Conservation (phyloP, 92 coral and sea anemone genomes). For the Epizoanthus illoricatus region DNA sequence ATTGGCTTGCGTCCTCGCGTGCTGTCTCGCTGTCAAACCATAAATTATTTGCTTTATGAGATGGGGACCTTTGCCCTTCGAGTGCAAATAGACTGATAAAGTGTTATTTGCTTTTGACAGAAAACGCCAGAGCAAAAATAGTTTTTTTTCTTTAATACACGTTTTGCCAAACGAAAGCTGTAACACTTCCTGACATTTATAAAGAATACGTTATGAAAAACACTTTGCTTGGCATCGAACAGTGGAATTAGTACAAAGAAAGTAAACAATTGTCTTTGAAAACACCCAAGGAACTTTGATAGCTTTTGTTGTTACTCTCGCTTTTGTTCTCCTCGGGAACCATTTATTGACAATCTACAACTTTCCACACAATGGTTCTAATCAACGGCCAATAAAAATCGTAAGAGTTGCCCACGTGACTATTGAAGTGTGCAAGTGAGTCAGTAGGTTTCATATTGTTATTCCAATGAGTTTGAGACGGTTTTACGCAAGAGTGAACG, state of each 20-base stretch:
- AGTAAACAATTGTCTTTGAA: conserved; percentile 7
- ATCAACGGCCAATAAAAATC: conserved; percentile 8
- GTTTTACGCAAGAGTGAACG: conserved; percentile 38
- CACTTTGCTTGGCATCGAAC: background rate
- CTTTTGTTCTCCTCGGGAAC: background rate
- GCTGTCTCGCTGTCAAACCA: conserved; percentile 11
- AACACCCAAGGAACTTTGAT: conserved; percentile 10
- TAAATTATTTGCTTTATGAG: conserved; percentile 22
- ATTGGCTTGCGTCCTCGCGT: conserved; percentile 41
- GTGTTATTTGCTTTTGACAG: background rate
- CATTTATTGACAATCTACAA: conserved; percentile 7
- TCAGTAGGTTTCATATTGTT: conserved; percentile 14
- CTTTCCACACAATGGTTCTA: background rate
- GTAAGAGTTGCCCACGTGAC: conserved; percentile 17
- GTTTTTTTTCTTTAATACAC: background rate
- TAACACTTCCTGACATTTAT: conserved; percentile 1
- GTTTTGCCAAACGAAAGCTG: background rate
- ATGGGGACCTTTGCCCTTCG: background rate
- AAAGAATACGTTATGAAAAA: background rate
- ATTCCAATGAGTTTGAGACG: conserved; percentile 26
- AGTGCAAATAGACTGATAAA: conserved; percentile 1
- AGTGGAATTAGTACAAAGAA: conserved; percentile 12
- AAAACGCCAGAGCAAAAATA: background rate
- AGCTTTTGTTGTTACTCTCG: conserved; percentile 2
- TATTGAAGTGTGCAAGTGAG: conserved; percentile 2